Conservation (phyloP, 1,140 invertebrate genomes). For the Drosophila neocordata region DNA sequence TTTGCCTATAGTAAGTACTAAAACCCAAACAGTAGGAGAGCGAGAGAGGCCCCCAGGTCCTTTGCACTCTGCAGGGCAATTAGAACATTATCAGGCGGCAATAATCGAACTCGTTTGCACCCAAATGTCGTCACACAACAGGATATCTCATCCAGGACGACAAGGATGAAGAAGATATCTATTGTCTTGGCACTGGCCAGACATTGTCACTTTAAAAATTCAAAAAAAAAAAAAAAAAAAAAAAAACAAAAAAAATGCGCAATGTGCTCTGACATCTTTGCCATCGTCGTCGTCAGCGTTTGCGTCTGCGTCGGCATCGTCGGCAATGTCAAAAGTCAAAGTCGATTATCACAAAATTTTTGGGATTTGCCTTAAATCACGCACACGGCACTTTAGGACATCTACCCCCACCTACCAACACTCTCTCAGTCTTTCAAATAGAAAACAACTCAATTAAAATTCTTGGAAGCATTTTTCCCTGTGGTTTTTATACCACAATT, state of each 20-base stretch:
- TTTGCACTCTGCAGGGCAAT: slow-evolving; percentile 65
- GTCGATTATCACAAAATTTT: slow-evolving; percentile 76
- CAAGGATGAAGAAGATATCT: neutral
- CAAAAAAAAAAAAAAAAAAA: neutral
- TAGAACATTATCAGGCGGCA: slow-evolving; percentile 78
- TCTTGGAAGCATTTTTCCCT: slow-evolving; percentile 57
- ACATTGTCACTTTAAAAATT: slow-evolving; percentile 9
- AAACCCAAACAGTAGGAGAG: slow-evolving; percentile 1
- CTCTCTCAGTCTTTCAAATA: neutral
- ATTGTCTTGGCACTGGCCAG: slow-evolving; percentile 9
- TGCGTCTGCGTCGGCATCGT: slow-evolving; percentile 34
- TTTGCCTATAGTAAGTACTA: no score
- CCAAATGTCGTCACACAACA: slow-evolving; percentile 64
- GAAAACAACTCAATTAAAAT: slow-evolving; percentile 74
- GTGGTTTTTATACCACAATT: slow-evolving; percentile 45
- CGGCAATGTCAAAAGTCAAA: slow-evolving; percentile 60
- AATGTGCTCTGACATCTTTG: slow-evolving; percentile 8
- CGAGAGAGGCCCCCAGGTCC: neutral
- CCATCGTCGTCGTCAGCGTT: neutral
- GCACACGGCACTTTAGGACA: slow-evolving; percentile 40
- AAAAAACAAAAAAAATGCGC: neutral
- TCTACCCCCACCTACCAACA: neutral
- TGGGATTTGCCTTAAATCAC: slow-evolving; percentile 76
- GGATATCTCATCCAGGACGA: slow-evolving; percentile 15
- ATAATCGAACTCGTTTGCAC: slow-evolving; percentile 78